phyloP scores from a whole-genome alignment of 2,797 vertebrate species.

The Karalla daura region DNA sequence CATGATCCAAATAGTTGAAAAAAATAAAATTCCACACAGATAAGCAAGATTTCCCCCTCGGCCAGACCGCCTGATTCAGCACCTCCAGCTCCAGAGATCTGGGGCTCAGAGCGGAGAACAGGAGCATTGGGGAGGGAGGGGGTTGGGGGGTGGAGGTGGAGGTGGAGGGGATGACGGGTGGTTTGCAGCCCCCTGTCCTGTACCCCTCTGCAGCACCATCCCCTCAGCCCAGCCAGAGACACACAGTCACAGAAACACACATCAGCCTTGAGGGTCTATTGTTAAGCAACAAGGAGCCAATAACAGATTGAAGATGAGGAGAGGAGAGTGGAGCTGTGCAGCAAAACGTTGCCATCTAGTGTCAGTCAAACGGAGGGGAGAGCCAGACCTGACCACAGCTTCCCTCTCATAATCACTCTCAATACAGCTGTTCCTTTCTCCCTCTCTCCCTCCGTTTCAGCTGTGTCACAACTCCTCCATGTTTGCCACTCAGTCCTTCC shows the following conservation, averaged over 20 bases:
- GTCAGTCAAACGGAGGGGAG: conserved; percentile 64
- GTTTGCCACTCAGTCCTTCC: conserved; percentile 54
- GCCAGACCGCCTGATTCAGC: conserved; percentile 67
- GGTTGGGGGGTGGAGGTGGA: not conserved
- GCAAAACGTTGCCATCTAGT: conserved; percentile 85
- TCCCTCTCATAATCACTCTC: conserved; percentile 47
- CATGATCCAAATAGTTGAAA: conserved; percentile 74
- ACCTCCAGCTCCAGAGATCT: conserved; percentile 50
- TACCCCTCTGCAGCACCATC: conserved; percentile 25
- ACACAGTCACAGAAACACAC: conserved; percentile 42
- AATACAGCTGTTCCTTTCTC: conserved; percentile 44
- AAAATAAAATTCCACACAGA: conserved; percentile 81
- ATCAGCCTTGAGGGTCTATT: conserved; percentile 63
- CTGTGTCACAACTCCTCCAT: conserved; percentile 64
- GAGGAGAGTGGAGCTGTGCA: conserved; percentile 40
- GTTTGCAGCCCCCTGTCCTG: conserved; percentile 27
- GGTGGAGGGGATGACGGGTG: conserved; percentile 2
- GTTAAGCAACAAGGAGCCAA: conserved; percentile 74
- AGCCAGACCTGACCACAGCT: conserved; percentile 36
- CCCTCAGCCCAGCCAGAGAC: conserved; percentile 42
- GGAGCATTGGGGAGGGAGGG: not conserved
- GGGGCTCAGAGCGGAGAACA: conserved; percentile 37
- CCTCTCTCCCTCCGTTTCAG: conserved; percentile 32
- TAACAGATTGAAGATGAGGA: conserved; percentile 58
- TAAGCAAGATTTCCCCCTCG: conserved; percentile 76